Conservation (phyloP, 2,888 invertebrate species). For the Troides aeacus region DNA sequence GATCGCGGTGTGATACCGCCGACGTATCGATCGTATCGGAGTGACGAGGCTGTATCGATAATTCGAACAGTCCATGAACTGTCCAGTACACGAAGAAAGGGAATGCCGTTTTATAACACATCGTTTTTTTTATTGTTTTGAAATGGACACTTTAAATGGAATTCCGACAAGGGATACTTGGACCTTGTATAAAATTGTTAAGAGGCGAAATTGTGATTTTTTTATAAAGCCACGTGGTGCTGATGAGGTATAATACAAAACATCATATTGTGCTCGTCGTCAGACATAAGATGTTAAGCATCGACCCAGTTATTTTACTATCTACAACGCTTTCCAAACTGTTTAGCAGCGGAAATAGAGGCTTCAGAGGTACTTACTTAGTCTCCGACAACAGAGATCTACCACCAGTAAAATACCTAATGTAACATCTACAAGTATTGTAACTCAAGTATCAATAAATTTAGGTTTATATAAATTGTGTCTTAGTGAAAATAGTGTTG, state of each 20-base stretch:
- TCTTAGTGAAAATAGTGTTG: neutral
- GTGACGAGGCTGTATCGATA: conserved; percentile 71
- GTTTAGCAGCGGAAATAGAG: too few species aligned
- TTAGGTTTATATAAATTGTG: too few species aligned
- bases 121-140: conserved; percentile 22
- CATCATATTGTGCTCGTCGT: too few species aligned
- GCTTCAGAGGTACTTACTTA: too few species aligned
- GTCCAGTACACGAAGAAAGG: conserved; percentile 60
- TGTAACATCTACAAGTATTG: neutral
- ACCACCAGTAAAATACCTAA: too few species aligned
- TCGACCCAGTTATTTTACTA: too few species aligned
- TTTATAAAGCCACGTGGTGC: neutral
- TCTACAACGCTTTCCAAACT: too few species aligned
- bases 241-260: too few species aligned
- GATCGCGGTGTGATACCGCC: conserved; percentile 76
- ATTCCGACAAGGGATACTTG: neutral
- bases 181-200: neutral
- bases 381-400: too few species aligned
- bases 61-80: conserved; percentile 66
- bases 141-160: neutral
- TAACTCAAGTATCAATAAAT: too few species aligned
- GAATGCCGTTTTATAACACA: conserved; percentile 58
- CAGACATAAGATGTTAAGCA: too few species aligned
- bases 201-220: neutral
- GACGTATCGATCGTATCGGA: conserved; percentile 72